Evolutionary conservation across 2,888 invertebrate species (phyloP).

Genomic region (Chrysolina americana): DNA sequence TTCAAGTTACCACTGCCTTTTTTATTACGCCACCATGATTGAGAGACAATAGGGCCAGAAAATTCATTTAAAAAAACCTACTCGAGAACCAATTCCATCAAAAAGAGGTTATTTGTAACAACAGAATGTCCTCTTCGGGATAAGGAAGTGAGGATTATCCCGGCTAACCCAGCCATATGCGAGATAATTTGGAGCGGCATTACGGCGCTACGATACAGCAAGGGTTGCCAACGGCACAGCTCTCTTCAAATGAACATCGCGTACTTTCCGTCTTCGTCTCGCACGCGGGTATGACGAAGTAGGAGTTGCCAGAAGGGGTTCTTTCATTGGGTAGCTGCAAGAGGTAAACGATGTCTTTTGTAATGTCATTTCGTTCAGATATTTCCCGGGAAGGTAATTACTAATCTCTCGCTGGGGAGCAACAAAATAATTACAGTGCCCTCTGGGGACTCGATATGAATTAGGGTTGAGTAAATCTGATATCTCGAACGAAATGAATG

Average conservation of each 20-base stretch:
- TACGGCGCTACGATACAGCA: constrained; percentile 26
- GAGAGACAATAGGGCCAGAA: not conserved
- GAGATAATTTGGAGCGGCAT: constrained; percentile 23
- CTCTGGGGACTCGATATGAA: constrained; percentile 4
- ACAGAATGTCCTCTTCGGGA: constrained; percentile 20
- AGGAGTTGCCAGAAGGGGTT: not conserved
- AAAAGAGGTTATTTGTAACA: constrained; percentile 19
- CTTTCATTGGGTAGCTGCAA: constrained; percentile 13
- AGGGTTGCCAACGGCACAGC: constrained; percentile 27
- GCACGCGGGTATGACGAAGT: not conserved
- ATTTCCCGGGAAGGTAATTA: constrained; percentile 17
- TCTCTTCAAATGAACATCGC: constrained; percentile 25
- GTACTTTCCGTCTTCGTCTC: not conserved
- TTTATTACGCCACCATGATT: not conserved
- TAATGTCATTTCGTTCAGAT: constrained; percentile 13
- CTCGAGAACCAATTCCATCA: constrained; percentile 16
- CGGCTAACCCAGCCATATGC: constrained; percentile 24
- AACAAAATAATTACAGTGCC: constrained; percentile 16
- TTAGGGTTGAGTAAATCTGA: constrained; percentile 11
- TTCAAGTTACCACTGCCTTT: no score
- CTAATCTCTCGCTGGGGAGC: constrained; percentile 12
- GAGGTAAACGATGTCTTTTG: constrained; percentile 22
- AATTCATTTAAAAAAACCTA: not conserved
- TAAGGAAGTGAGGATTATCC: constrained; percentile 30
- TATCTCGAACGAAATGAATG: not conserved